These are phyloP conservation scores for Archaeoteleia sp. DNA, from an alignment of 2,888 invertebrate genomes.

Conservation along the genomic window DNA sequence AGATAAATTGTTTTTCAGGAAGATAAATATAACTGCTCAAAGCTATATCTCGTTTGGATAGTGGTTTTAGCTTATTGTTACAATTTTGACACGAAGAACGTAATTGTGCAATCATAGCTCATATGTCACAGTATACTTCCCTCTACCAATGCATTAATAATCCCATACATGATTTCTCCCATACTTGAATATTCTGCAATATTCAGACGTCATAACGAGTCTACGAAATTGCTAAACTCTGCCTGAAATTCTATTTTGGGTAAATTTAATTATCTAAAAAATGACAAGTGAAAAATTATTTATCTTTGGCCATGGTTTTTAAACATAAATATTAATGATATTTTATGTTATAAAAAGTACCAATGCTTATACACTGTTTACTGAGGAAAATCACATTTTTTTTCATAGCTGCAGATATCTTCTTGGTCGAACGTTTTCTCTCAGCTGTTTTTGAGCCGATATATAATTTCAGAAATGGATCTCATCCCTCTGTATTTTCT, in stretches of 20 bases:
- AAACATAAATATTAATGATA: background rate
- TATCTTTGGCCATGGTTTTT: too few relatives aligned
- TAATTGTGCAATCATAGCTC: background rate
- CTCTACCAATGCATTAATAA: too few relatives aligned
- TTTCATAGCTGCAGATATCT: background rate
- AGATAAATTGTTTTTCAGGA: conserved; percentile 11
- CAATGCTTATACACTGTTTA: background rate
- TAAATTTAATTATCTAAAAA: too few relatives aligned
- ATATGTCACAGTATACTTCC: background rate
- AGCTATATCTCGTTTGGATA: background rate
- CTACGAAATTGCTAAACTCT: too few relatives aligned
- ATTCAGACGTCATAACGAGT: too few relatives aligned
- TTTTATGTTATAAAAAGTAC: background rate
- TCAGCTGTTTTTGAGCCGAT: background rate
- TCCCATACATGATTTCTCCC: background rate
- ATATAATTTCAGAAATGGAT: background rate
- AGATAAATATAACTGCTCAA: background rate
- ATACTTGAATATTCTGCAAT: background rate
- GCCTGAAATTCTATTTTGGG: too few relatives aligned
- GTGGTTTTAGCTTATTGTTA: background rate
- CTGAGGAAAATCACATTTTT: background rate
- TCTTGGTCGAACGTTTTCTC: background rate
- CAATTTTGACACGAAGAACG: background rate
- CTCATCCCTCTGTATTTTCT: background rate
- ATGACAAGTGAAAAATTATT: too few relatives aligned